These are phyloP conservation scores for Zootermopsis nevadensis DNA, from an alignment of 2,888 invertebrate genomes.

Conservation along the genomic window DNA sequence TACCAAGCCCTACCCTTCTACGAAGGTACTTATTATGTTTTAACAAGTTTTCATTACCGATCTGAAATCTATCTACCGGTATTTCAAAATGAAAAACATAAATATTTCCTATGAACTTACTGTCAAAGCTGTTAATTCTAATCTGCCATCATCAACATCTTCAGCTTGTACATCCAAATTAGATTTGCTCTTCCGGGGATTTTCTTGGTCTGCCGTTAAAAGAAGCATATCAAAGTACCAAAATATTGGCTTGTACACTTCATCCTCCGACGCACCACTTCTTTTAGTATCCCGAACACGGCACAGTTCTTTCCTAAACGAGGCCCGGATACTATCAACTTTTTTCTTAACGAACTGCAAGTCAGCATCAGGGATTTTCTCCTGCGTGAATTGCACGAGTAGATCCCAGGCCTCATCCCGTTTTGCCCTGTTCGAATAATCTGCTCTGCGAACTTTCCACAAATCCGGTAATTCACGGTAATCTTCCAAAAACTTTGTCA, in stretches of 20 bases:
- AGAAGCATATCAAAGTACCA: constrained; percentile 56
- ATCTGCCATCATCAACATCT: too few relatives aligned
- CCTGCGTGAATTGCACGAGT: constrained; percentile 4
- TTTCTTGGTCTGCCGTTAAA: neutral
- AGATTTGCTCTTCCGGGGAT: too few relatives aligned
- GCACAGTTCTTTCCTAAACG: constrained; percentile 32
- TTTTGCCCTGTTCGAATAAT: constrained; percentile 5
- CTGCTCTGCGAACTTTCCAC: neutral
- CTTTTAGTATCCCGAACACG: constrained; percentile 54
- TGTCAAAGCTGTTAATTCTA: too few relatives aligned
- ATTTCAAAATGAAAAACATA: too few relatives aligned
- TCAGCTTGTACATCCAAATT: too few relatives aligned
- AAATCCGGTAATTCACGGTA: neutral
- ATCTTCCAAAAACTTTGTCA: neutral
- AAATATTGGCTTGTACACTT: constrained; percentile 54
- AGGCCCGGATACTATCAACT: constrained; percentile 45
- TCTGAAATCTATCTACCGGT: too few relatives aligned
- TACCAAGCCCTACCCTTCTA: too few relatives aligned
- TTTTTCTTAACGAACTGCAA: constrained; percentile 35
- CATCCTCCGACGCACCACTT: constrained; percentile 54
- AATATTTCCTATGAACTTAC: too few relatives aligned
- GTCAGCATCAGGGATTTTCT: constrained; percentile 14
- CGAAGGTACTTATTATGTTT: too few relatives aligned
- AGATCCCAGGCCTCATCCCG: constrained; percentile 12
- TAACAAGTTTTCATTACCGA: too few relatives aligned